phyloP scores from a whole-genome alignment of 2,113 vertebrate genomes.

The Cynoglossus semilaevis region DNA sequence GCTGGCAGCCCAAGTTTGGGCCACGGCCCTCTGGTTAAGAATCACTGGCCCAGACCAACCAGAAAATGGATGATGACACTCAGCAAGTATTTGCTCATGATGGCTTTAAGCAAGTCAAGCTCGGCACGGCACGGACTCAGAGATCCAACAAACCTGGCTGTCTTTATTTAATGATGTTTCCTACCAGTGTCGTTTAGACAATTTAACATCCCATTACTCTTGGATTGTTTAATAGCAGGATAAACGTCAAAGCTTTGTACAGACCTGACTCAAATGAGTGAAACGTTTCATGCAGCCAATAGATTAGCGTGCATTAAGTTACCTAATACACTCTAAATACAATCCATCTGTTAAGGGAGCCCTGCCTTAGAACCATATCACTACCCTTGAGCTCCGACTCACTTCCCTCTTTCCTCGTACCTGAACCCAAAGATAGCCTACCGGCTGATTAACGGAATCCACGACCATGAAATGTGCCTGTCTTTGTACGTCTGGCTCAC shows the following conservation, averaged over 20 bases:
- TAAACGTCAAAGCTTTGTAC: constrained; percentile 30
- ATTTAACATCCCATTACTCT: constrained; percentile 50
- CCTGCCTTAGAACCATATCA: constrained; percentile 32
- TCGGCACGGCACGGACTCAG: constrained; percentile 29
- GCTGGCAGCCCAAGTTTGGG: too few species aligned
- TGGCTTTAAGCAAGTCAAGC: constrained; percentile 57
- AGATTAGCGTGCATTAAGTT: constrained; percentile 48
- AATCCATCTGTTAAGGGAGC: constrained; percentile 33
- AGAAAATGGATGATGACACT: constrained; percentile 30
- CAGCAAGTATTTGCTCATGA: constrained; percentile 40
- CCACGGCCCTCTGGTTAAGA: neutral
- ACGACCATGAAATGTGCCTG: constrained; percentile 60
- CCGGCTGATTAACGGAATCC: constrained; percentile 67
- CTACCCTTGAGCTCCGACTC: neutral
- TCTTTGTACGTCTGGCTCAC: constrained; percentile 59
- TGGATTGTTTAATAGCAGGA: constrained; percentile 31
- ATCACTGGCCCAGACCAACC: constrained; percentile 4
- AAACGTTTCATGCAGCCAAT: constrained; percentile 45
- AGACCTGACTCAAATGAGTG: neutral
- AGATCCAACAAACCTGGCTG: constrained; percentile 56
- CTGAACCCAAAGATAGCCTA: constrained; percentile 58
- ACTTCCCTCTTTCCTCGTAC: constrained; percentile 34
- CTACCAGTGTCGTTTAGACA: constrained; percentile 31
- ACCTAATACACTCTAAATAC: constrained; percentile 18
- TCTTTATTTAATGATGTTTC: constrained; percentile 53